Base-by-base conservation (phyloP, 35 echinoderm and acorn worm genomes). In the Ptychodera flava region DNA sequence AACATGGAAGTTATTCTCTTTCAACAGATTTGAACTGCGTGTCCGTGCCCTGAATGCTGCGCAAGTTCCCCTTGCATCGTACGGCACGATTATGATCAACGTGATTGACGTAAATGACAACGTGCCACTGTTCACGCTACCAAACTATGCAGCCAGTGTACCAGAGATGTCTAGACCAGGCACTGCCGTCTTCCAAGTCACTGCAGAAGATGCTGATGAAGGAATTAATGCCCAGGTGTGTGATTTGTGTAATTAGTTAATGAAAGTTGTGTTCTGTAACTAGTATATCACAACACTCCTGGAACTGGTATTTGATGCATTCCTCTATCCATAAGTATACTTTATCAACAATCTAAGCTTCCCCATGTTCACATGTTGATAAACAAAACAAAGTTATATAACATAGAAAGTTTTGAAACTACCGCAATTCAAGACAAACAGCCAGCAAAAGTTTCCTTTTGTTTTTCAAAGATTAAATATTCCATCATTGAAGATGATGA, bases 81-180 rank as follows among this genome's bases (percentile, higher is more conserved):
- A 64, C 6, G 37, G 16, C 36, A 89, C 79, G n/a, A 28, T 82
- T 16, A 38, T 15, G 0, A 80, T 89, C n/a, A 80, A 1, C n/a
- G 16, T 92, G 28, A 15, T 31, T 0, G 91, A 92, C 31, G 77
- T 89, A n/a, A 92, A 92, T 35, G 91, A 92, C 32, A 83, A 89
- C 28, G 76, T 64, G 15, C 91, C 91, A 0, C 32, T 38, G 29
- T 92, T 92, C 37, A 53, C 91, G 28, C 33, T 86, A 0, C 30
- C 28, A 15, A 88, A 35, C 0, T 92, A 82, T 32, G 81, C 83
- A 37, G 87, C 81, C 16, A 85, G 79, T 32, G 79, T 89, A 10
- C 80, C 87, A 15, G 91, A 92, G 78, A 84, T 79, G 15, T 37
- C 32, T n/a, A 2, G 10, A 6, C 1, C 32, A 0, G 33, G 45